phyloP scores from a whole-genome alignment of 2,888 invertebrate species.

The Cactoblastis cactorum region DNA sequence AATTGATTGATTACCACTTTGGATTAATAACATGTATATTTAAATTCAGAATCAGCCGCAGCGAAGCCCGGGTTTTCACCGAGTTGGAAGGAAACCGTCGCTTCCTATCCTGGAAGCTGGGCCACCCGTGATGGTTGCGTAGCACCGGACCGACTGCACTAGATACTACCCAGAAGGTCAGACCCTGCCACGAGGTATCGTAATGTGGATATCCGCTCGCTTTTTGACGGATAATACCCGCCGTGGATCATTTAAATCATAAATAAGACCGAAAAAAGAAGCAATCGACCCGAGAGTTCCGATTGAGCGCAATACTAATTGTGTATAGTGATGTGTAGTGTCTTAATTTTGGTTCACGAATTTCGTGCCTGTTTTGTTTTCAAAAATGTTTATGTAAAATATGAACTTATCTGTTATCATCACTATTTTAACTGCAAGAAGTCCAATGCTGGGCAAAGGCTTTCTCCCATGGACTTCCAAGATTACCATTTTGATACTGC shows the following conservation, averaged over 20 bases:
- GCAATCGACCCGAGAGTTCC: not conserved
- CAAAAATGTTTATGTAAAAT: too few species aligned
- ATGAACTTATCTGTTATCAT: too few species aligned
- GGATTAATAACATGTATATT: too few species aligned
- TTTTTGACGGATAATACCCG: conserved; percentile 4
- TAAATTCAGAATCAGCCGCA: conserved; percentile 13
- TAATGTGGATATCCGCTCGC: conserved; percentile 4
- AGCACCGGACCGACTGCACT: conserved; percentile 4
- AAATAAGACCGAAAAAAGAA: not conserved
- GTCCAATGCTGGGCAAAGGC: too few species aligned
- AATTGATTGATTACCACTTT: too few species aligned
- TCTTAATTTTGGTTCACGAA: not conserved
- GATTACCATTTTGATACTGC: too few species aligned
- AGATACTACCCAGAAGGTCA: conserved; percentile 5
- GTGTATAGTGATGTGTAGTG: not conserved
- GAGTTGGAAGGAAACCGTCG: conserved; percentile 17
- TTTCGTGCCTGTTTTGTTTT: too few species aligned
- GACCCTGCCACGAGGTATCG: conserved; percentile 4
- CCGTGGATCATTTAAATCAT: not conserved
- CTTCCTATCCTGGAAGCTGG: conserved; percentile 25
- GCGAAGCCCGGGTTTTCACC: conserved; percentile 23
- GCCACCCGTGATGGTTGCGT: conserved; percentile 21
- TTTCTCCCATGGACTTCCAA: too few species aligned
- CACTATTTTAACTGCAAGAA: too few species aligned
- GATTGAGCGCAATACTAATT: not conserved